Conservation (phyloP, 2,797 vertebrate species). For the Ispidina picta region DNA sequence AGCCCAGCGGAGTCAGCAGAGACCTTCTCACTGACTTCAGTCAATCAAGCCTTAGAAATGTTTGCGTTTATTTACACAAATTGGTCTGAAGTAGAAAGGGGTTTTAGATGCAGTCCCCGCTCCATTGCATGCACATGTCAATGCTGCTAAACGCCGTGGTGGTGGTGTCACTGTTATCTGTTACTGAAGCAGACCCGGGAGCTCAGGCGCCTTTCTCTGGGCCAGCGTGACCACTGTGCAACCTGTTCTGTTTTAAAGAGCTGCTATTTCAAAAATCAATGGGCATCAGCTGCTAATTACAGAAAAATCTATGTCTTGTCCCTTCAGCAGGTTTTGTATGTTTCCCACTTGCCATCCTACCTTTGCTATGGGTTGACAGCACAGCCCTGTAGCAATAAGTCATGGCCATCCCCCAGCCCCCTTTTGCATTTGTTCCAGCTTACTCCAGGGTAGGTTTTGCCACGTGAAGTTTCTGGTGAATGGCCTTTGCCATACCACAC, state of each 20-base stretch:
- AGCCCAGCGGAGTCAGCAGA: constrained; percentile 56
- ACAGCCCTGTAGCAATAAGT: not conserved
- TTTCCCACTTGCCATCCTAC: not conserved
- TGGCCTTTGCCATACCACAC: not conserved
- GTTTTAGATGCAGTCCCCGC: not conserved
- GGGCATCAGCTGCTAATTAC: constrained; percentile 56
- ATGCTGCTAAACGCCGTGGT: not conserved
- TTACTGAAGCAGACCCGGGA: not conserved
- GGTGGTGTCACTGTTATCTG: not conserved
- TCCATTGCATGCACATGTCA: not conserved
- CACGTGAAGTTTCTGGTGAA: not conserved
- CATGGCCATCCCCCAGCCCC: not conserved
- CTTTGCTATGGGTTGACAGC: not conserved
- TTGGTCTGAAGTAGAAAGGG: not conserved
- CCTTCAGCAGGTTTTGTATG: constrained; percentile 27
- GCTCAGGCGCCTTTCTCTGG: not conserved
- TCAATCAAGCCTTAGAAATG: constrained; percentile 41
- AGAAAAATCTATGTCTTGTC: constrained; percentile 58
- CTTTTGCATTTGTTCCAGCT: not conserved
- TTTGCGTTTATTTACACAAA: constrained; percentile 11
- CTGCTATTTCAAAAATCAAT: constrained; percentile 62
- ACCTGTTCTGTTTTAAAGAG: not conserved
- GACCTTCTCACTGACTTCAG: constrained; percentile 40
- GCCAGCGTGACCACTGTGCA: not conserved
- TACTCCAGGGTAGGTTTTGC: not conserved